Evolutionary conservation across 2,113 vertebrate genomes (phyloP), one percentile per base, ranked within the genome.

Genomic region (Phycodurus eques): DNA sequence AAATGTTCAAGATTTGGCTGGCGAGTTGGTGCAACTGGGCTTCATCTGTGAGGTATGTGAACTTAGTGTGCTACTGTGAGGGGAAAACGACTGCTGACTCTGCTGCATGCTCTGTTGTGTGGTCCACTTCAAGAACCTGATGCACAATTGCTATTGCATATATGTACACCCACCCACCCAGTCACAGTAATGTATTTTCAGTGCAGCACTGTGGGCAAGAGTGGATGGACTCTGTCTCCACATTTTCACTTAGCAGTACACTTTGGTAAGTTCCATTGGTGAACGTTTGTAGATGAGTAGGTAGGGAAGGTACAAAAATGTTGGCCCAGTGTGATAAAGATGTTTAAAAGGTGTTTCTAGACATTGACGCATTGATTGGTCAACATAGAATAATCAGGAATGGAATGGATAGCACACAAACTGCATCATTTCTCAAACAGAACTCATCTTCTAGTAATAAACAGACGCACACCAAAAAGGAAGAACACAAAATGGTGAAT

Each of bases 41-140:
- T 95, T 98, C 82, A 95, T 98, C 87, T 94, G 95, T 19, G 95
- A 97, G 96, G 96, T 96, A 80, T 79, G 93, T 39, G 59, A 68
- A 39, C 72, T 59, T 11, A 17, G 49, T 11, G 56, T 59, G 14
- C 6, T 20, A 19, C 17, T 72, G 31, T 51, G 39, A 66, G 27
- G 53, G 19, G 17, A 0, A 1, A 54, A 54, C 68, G 59, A 73
- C 51, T 43, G 31, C 22, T 65, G 54, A 67, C 42, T 33, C 47
- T 33, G 4, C 11, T 43, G 46, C 11, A 27, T 44, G 56, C 39
- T 9, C 57, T 71, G 33, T 49, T 35, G 67, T 59, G 43, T 10
- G 1, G 4, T 67, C 13, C 33, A 56, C 22, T 60, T 17, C n/a
- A 19, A 63, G 27, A 35, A 54, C 42, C 1, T 60, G 7, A 27